These are phyloP conservation scores for Troilus luridus DNA, from an alignment of 2,888 invertebrate genomes.

Conservation along the genomic window DNA sequence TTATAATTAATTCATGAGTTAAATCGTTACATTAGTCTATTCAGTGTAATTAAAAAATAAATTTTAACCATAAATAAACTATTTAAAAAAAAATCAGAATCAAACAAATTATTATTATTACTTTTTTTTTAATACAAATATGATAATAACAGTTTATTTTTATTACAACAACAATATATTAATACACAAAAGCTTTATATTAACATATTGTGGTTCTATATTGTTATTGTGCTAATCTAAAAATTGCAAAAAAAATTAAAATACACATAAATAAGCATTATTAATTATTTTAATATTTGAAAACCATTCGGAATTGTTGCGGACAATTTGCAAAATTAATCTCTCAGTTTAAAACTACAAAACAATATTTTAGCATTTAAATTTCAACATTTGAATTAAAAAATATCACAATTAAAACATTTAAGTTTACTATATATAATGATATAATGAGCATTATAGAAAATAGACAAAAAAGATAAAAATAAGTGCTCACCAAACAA, in stretches of 20 bases:
- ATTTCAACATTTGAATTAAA: not conserved
- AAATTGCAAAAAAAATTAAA: not conserved
- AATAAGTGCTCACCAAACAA: constrained; percentile 54
- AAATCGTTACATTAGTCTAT: not conserved
- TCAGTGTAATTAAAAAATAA: not conserved
- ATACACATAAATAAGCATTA: constrained; percentile 47
- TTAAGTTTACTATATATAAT: not conserved
- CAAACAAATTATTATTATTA: not conserved
- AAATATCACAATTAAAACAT: constrained; percentile 13
- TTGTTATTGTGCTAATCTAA: not conserved
- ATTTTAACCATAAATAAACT: not conserved
- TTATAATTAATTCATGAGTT: not conserved
- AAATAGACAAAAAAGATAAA: constrained; percentile 48
- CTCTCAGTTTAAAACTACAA: not conserved
- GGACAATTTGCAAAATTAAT: not conserved
- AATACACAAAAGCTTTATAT: not conserved
- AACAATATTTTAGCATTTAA: not conserved
- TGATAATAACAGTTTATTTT: not conserved
- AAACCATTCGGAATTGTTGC: constrained; percentile 14
- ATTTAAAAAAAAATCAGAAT: not conserved
- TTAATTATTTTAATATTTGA: constrained; percentile 29
- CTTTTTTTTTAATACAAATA: not conserved
- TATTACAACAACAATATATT: not conserved
- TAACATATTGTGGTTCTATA: not conserved
- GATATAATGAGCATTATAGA: not conserved